Conservation (phyloP, 2,888 invertebrate genomes). For the Nemurella pictetii region DNA sequence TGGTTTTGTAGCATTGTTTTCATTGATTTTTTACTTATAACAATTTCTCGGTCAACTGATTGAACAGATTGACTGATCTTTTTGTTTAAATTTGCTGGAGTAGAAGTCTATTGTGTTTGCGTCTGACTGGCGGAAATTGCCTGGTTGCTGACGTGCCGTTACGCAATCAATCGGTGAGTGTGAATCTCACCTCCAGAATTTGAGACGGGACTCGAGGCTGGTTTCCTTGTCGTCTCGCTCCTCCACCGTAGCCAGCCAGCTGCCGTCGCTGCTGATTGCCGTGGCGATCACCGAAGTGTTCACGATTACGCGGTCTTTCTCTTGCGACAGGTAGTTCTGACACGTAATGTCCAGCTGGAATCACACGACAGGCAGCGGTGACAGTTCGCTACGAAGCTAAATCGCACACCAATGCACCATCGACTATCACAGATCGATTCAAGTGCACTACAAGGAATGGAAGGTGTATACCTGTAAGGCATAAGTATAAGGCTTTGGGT, state of each 20-base stretch:
- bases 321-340: slow-evolving; percentile 69
- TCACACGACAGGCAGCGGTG: slow-evolving; percentile 27
- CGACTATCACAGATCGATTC: neutral
- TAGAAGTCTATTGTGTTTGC: no score
- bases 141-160: no score
- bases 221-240: slow-evolving; percentile 48
- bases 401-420: neutral
- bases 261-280: slow-evolving; percentile 66
- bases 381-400: neutral
- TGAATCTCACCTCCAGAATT: slow-evolving; percentile 71
- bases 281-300: slow-evolving; percentile 68
- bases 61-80: no score
- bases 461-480: no score
- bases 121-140: no score
- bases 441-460: no score
- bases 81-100: no score
- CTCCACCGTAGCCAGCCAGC: slow-evolving; percentile 71
- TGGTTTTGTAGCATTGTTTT: no score
- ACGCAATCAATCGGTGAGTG: no score
- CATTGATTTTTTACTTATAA: no score
- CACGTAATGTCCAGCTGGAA: slow-evolving; percentile 69
- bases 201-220: slow-evolving; percentile 64
- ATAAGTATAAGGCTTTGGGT: no score
- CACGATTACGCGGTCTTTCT: slow-evolving; percentile 60
- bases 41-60: no score